A percentile compares a stretch with the other conserved stretches of the same genome.
Evolutionary conservation across 2,888 invertebrate species (phyloP).

Genomic region (Synergus gifuensis): DNA sequence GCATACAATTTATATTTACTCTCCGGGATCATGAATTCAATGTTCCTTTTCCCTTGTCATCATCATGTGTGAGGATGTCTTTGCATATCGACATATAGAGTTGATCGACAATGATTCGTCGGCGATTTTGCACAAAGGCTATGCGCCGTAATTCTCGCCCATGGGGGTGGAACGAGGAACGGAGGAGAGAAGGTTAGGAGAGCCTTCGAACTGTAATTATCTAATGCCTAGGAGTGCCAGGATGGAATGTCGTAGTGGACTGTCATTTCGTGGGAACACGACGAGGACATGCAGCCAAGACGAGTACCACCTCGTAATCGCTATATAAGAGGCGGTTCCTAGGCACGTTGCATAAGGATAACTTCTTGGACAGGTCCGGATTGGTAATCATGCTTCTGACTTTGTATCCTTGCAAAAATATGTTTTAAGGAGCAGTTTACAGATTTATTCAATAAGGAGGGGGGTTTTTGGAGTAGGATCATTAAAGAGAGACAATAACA

Average conservation of each 20-base stretch:
- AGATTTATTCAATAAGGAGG: too few relatives aligned
- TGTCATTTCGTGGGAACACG: conserved; percentile 60
- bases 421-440: too few relatives aligned
- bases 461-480: background rate
- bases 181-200: conserved; percentile 54
- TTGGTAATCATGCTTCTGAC: too few relatives aligned
- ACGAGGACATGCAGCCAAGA: conserved; percentile 49
- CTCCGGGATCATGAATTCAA: background rate
- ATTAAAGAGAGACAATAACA: conserved; percentile 14
- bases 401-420: too few relatives aligned
- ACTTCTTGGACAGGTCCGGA: background rate
- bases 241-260: conserved; percentile 61
- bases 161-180: conserved; percentile 46
- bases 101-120: conserved; percentile 38
- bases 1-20: too few relatives aligned
- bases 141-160: conserved; percentile 44
- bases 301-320: conserved; percentile 48
- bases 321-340: conserved; percentile 34
- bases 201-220: conserved; percentile 61
- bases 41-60: background rate
- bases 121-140: conserved; percentile 46
- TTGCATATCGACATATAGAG: background rate
- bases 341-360: conserved; percentile 29
- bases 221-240: conserved; percentile 64
- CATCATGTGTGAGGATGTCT: background rate